Evolutionary conservation across 2,888 invertebrate species (phyloP).

Genomic region (Spisula solida): DNA sequence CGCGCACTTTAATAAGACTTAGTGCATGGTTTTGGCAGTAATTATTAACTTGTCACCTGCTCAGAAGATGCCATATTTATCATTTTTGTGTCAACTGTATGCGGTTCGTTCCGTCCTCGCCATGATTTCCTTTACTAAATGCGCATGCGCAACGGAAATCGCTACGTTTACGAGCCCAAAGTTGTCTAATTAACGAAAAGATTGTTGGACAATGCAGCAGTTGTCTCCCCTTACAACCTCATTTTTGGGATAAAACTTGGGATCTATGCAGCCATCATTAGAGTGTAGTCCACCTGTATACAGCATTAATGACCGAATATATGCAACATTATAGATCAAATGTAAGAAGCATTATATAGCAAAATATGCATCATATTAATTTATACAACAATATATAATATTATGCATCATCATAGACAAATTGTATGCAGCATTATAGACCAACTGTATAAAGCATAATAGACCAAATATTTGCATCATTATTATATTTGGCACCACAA

Average conservation of each 20-base stretch:
- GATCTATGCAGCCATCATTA: background rate
- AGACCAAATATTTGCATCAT: no score
- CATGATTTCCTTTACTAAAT: slow-evolving; percentile 61
- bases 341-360: no score
- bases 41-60: slow-evolving; percentile 44
- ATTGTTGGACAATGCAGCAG: background rate
- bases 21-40: background rate
- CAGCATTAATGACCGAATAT: no score
- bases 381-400: no score
- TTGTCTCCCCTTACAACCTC: background rate
- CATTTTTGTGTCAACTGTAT: slow-evolving; percentile 55
- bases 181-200: background rate
- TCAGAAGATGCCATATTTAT: slow-evolving; percentile 59
- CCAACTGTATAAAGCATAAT: no score
- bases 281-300: no score
- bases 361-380: no score
- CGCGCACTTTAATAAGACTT: background rate
- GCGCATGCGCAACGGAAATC: slow-evolving; percentile 60
- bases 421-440: background rate
- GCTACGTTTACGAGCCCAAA: background rate
- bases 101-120: slow-evolving; percentile 56
- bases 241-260: background rate
- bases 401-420: no score
- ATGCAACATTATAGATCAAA: no score
- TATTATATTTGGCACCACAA: no score